Conservation (phyloP, 2,888 invertebrate genomes). For the Ormia ochracea region DNA sequence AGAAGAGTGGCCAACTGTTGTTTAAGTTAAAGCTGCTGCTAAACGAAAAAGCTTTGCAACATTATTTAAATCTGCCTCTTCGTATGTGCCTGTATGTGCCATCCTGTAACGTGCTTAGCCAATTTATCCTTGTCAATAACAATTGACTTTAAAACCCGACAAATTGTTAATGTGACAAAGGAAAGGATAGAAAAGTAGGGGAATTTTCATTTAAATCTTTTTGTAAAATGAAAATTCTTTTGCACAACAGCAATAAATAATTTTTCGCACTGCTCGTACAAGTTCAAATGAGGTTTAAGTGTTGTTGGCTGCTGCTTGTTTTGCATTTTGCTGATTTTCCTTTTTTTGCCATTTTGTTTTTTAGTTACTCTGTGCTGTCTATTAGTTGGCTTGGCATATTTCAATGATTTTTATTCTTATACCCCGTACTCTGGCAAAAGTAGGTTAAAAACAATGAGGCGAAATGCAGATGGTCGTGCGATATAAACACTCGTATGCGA, state of each 20-base stretch:
- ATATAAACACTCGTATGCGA: not conserved
- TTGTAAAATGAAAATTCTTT: not conserved
- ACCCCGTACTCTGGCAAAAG: not conserved
- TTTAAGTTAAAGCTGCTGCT: not conserved
- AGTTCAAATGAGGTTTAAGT: not conserved
- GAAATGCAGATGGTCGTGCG: constrained; percentile 18
- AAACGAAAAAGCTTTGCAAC: constrained; percentile 4
- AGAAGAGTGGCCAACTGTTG: not conserved
- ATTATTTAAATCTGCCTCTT: constrained; percentile 29
- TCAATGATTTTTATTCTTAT: constrained; percentile 21
- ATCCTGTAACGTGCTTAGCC: not conserved
- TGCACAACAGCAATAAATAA: not conserved
- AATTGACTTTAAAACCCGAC: constrained; percentile 44
- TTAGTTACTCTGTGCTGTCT: not conserved
- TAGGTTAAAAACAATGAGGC: constrained; percentile 40
- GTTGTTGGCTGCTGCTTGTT: constrained; percentile 1
- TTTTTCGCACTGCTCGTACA: not conserved
- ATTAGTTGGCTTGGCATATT: not conserved
- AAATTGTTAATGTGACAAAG: constrained; percentile 44
- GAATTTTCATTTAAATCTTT: constrained; percentile 9
- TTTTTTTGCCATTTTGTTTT: not conserved
- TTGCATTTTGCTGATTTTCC: not conserved
- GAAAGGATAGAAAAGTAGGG: not conserved
- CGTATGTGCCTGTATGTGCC: not conserved
- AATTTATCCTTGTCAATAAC: constrained; percentile 46